Conservation (phyloP, 2,113 vertebrate genomes). For the Bujurquina vittata region DNA sequence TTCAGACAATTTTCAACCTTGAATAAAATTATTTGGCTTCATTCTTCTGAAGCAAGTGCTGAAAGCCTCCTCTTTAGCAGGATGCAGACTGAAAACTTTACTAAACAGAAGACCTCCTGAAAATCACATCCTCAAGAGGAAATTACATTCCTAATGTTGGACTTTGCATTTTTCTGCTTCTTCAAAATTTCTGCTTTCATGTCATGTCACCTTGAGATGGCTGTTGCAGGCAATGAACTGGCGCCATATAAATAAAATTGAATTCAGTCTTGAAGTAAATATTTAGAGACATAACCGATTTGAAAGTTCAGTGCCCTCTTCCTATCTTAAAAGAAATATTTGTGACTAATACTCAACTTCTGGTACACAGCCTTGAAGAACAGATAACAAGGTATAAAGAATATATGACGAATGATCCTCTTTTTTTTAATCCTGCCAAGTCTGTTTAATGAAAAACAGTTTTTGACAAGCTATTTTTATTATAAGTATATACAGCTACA, state of each 20-base stretch:
- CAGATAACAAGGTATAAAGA: neutral
- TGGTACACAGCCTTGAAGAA: neutral
- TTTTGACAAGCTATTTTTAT: constrained; percentile 69
- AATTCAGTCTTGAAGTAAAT: neutral
- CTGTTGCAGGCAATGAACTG: neutral
- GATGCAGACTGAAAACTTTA: constrained; percentile 90
- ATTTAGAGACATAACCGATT: constrained; percentile 17
- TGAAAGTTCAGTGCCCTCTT: constrained; percentile 2
- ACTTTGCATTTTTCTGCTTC: neutral
- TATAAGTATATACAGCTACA: constrained; percentile 75
- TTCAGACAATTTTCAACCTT: constrained; percentile 13
- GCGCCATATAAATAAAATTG: neutral
- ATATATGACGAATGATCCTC: neutral
- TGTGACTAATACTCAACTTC: neutral
- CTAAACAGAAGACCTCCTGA: constrained; percentile 75
- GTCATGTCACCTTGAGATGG: neutral
- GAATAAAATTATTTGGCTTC: neutral
- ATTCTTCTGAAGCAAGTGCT: neutral
- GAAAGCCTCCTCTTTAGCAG: constrained; percentile 70
- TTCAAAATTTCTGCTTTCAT: constrained; percentile 14
- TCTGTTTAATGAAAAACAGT: constrained; percentile 9
- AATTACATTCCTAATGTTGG: constrained; percentile 5
- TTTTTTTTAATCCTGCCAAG: neutral
- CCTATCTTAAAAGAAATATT: constrained; percentile 4
- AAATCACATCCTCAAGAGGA: constrained; percentile 13